Conservation (phyloP, 2,797 vertebrate genomes). For the Sebastes melanostomus region DNA sequence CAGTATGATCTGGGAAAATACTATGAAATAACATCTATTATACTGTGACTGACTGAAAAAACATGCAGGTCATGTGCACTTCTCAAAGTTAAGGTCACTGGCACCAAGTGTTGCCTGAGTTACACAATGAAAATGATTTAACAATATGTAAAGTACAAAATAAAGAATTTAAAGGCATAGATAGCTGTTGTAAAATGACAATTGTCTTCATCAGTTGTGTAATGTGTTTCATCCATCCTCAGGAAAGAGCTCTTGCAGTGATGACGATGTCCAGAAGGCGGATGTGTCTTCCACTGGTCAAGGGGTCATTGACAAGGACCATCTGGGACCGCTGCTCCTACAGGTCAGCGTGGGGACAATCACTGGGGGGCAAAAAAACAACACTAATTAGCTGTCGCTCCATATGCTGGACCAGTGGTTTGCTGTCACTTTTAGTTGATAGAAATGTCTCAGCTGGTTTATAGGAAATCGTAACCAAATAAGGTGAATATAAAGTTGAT, state of each 20-base stretch:
- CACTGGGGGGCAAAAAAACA: conserved; percentile 24
- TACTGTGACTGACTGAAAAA: not conserved
- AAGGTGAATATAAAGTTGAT: not conserved
- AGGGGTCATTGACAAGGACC: conserved; percentile 99
- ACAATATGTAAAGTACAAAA: not conserved
- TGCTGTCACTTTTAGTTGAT: not conserved
- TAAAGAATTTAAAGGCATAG: not conserved
- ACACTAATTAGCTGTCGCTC: conserved; percentile 23
- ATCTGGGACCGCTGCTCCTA: conserved; percentile 93
- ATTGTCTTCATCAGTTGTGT: not conserved
- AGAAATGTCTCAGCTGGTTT: conserved; percentile 11
- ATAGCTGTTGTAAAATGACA: not conserved
- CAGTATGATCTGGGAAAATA: not conserved
- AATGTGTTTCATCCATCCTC: conserved; percentile 33
- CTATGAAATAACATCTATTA: not conserved
- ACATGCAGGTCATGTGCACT: not conserved
- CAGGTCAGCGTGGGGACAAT: conserved; percentile 84
- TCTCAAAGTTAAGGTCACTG: not conserved
- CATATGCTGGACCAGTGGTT: conserved; percentile 24
- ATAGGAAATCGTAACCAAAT: not conserved
- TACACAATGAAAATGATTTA: not conserved
- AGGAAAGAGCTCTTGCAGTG: conserved; percentile 92
- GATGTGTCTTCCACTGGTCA: conserved; percentile 98
- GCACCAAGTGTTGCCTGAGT: not conserved
- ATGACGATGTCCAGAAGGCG: conserved; percentile 98